Percentiles rank a stretch among this genome's conserved stretches.
Evolutionary conservation across 2,113 vertebrate genomes (phyloP).

Genomic region (Psittacus erithacus): DNA sequence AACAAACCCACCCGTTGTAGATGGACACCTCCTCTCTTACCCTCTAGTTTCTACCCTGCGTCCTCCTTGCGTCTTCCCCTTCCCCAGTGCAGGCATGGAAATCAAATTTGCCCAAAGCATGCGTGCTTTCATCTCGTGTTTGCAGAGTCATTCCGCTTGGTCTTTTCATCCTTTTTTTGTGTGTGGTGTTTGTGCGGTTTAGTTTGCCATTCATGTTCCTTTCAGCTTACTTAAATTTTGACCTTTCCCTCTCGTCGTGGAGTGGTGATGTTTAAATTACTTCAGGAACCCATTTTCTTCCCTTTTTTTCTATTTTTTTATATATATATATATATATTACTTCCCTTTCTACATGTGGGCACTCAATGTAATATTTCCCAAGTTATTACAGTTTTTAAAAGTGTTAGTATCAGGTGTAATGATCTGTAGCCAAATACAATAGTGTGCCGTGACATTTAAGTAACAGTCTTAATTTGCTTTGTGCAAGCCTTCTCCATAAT

Average conservation of each 20-base stretch:
- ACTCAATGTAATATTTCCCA: conserved; percentile 89
- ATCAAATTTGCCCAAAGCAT: conserved; percentile 63
- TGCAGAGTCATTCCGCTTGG: conserved; percentile 60
- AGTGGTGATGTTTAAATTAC: conserved; percentile 81
- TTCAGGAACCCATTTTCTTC: conserved; percentile 75
- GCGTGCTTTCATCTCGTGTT: conserved; percentile 62
- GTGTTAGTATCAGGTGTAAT: conserved; percentile 97
- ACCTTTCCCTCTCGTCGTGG: conserved; percentile 78
- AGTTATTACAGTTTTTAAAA: conserved; percentile 97
- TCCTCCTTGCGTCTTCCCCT: background rate
- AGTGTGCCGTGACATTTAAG: conserved; percentile 99
- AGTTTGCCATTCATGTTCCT: conserved; percentile 77
- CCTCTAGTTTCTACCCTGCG: background rate
- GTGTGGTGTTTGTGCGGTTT: conserved; percentile 56
- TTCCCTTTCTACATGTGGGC: conserved; percentile 79
- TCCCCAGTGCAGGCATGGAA: background rate
- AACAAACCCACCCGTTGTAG: conserved; percentile 58
- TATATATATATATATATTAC: conserved; percentile 49
- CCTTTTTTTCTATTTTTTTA: conserved; percentile 33
- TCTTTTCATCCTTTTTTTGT: conserved; percentile 60
- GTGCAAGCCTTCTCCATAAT: conserved; percentile 77
- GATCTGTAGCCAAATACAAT: conserved; percentile 98
- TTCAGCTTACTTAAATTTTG: conserved; percentile 83
- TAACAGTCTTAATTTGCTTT: conserved; percentile 98
- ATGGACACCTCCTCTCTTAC: background rate